phyloP scores from a whole-genome alignment of 2,113 vertebrate species.

The Rhegmatorhina hoffmannsi region DNA sequence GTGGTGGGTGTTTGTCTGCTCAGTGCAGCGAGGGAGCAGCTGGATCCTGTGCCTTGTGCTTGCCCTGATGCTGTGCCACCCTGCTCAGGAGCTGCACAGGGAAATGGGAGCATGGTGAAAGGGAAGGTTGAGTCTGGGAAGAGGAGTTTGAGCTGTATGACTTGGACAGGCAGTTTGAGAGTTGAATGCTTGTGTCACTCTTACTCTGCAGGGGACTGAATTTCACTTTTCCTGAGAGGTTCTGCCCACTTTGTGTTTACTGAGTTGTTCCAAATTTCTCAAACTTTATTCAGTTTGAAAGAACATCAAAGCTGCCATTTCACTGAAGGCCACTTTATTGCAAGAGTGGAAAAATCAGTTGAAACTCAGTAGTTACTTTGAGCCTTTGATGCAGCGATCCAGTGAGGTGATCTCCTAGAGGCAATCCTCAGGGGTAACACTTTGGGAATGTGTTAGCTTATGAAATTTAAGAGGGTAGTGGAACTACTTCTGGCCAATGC shows the following conservation, averaged over 20 bases:
- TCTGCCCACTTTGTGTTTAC: background rate
- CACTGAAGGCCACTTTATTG: background rate
- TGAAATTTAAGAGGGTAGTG: background rate
- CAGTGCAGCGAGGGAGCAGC: background rate
- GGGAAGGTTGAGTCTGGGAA: background rate
- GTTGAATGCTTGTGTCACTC: background rate
- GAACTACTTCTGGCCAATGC: background rate
- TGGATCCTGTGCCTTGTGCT: background rate
- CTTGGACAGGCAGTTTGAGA: background rate
- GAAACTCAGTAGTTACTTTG: background rate
- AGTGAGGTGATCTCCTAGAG: background rate
- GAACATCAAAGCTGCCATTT: background rate
- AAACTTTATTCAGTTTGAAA: background rate
- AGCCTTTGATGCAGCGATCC: background rate
- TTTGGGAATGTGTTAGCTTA: background rate
- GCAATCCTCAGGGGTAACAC: background rate
- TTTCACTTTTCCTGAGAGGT: background rate
- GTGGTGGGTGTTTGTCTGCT: background rate
- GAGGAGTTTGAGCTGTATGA: background rate
- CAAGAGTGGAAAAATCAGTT: background rate
- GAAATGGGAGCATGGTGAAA: too few relatives aligned
- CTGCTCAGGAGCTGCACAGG: background rate
- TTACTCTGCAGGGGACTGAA: background rate
- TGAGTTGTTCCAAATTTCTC: background rate
- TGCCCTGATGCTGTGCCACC: background rate